Evolutionary conservation across 2,888 invertebrate species (phyloP), one percentile per base, ranked within the genome.

Genomic region (Philaethria dido): DNA sequence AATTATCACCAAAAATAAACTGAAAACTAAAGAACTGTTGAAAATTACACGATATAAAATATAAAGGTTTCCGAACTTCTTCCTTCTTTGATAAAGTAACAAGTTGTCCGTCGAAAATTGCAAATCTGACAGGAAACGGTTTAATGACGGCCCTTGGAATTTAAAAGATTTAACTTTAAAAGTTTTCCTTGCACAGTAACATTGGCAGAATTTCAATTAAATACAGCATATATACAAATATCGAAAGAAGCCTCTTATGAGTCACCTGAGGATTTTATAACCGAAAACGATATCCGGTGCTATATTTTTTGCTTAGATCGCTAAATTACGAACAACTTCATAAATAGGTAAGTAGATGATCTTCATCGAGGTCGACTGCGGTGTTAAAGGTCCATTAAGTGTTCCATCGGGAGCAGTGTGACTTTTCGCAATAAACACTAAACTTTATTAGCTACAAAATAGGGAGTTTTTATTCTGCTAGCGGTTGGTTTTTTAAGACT

Each of bases 141-240:
- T 70, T 62, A 70, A 70, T 66, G 70, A 68, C 66, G 57, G 67
- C 62, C 64, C 63, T 63, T 70, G 44, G 45, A 60, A 50, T 66
- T 52, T 52, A 52, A 16, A 52, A 52, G 52, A 29, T 25, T 33
- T 25, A 54, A 66, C 57, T 64, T 59, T 44, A 39, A 64, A 70
- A 70, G 54, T 69, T 71, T 64, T 63, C 54, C 25, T 59, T 42
- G 36, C n/a, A 33, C 18, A 45, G 55, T 45, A 68, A 62, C 54
- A 67, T 66, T 66, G 57, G 13, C 60, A 64, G 61, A 68, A 69
- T 68, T 62, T 66, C 57, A 71, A 69, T 69, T 64, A 47, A 69
- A 59, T 52, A 20, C 16, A 70, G 45, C 57, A 39, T 52, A 62
- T 13, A 20, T 13, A 39, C 11, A 59, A 59, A 47, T n/a, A 60